phyloP scores from a whole-genome alignment of 1,140 invertebrate genomes.

The Tetramorium simillimum region DNA sequence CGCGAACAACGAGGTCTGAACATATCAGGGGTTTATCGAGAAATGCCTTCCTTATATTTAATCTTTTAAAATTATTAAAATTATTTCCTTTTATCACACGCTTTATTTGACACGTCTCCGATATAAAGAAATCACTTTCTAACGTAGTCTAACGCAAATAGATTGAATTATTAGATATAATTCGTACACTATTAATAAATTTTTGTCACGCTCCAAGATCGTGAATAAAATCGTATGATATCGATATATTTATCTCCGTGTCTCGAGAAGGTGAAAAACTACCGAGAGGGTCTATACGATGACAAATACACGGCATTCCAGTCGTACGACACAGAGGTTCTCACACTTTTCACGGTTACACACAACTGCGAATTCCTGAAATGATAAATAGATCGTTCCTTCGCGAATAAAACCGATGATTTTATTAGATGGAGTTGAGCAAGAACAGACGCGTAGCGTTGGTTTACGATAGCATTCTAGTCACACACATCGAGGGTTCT shows the following conservation, averaged over 20 bases:
- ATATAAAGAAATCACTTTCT: neutral
- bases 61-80: neutral
- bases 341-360: neutral
- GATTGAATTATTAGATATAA: neutral
- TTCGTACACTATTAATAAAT: neutral
- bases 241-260: neutral
- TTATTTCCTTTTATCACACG: neutral
- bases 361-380: neutral
- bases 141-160: neutral
- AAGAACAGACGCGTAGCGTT: conserved; percentile 5
- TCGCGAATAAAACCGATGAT: conserved; percentile 37
- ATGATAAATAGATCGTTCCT: conserved; percentile 19
- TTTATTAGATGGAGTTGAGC: conserved; percentile 27
- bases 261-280: neutral
- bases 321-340: neutral
- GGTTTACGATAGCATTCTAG: conserved; percentile 33
- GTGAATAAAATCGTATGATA: neutral
- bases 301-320: neutral
- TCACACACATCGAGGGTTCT: neutral
- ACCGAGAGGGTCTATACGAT: neutral
- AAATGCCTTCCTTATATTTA: neutral
- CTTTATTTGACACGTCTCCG: neutral
- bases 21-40: neutral
- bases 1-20: neutral
- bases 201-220: neutral